Conservation (phyloP, 1,140 invertebrate genomes). For the Cylas formicarius region DNA sequence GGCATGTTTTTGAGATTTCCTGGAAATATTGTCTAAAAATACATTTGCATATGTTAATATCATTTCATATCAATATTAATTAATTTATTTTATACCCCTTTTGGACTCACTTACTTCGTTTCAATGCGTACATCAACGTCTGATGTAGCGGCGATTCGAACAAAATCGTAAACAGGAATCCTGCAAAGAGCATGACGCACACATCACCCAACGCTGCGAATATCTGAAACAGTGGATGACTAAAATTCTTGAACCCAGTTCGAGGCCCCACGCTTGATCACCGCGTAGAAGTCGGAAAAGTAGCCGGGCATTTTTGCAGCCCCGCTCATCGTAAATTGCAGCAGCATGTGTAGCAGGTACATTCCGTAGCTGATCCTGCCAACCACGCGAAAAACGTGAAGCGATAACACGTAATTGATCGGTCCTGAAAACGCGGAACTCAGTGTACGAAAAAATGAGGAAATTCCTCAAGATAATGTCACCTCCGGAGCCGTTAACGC, state of each 20-base stretch:
- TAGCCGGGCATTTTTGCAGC: slow-evolving; percentile 27
- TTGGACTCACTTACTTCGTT: too few relatives aligned
- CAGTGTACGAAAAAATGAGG: slow-evolving; percentile 1
- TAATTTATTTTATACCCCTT: too few relatives aligned
- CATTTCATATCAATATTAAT: too few relatives aligned
- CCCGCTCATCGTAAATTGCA: slow-evolving; percentile 29
- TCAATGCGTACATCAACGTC: too few relatives aligned
- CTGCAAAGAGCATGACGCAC: slow-evolving; percentile 22
- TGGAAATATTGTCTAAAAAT: too few relatives aligned
- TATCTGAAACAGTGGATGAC: slow-evolving; percentile 21
- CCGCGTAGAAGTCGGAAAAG: slow-evolving; percentile 29
- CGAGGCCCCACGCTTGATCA: slow-evolving; percentile 9
- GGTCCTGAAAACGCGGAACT: slow-evolving; percentile 27
- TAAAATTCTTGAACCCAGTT: slow-evolving; percentile 1
- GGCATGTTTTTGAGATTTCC: too few relatives aligned
- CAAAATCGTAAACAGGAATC: slow-evolving; percentile 24
- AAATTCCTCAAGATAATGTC: slow-evolving; percentile 3
- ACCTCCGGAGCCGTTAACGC: slow-evolving; percentile 30
- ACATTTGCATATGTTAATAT: too few relatives aligned
- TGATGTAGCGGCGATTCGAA: slow-evolving; percentile 22
- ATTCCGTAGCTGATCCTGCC: slow-evolving; percentile 27
- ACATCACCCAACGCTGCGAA: slow-evolving; percentile 22
- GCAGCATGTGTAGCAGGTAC: slow-evolving; percentile 27
- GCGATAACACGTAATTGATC: slow-evolving; percentile 25
- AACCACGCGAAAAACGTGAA: slow-evolving; percentile 23